phyloP scores from a whole-genome alignment of 2,797 vertebrate species.

The Scarus forsteni region DNA sequence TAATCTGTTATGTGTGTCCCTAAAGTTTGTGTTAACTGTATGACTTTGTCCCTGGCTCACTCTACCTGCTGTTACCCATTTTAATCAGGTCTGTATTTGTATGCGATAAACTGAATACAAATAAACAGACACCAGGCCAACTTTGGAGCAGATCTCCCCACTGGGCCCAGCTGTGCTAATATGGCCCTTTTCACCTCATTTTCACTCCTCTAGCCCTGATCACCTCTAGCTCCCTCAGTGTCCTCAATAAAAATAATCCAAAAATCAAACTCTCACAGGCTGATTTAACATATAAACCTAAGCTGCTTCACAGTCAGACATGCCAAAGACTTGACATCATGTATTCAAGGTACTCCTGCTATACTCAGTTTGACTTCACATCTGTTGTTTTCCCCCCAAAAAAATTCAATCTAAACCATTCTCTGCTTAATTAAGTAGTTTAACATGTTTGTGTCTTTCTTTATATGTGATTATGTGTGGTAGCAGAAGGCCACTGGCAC shows the following conservation, averaged over 20 bases:
- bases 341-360: slow-evolving; percentile 22
- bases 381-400: slow-evolving; percentile 60
- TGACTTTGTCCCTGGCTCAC: slow-evolving; percentile 61
- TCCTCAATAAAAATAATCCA: slow-evolving; percentile 1
- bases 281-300: neutral
- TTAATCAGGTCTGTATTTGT: slow-evolving; percentile 63
- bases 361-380: slow-evolving; percentile 38
- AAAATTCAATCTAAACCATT: slow-evolving; percentile 10
- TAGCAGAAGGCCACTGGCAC: slow-evolving; percentile 57
- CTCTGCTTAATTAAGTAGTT: neutral
- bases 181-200: slow-evolving; percentile 46
- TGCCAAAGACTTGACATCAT: slow-evolving; percentile 19
- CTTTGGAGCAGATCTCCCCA: slow-evolving; percentile 44
- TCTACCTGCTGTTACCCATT: slow-evolving; percentile 46
- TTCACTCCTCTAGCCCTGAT: slow-evolving; percentile 25
- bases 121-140: slow-evolving; percentile 65
- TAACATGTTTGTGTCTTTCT: neutral
- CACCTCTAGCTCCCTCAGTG: slow-evolving; percentile 19
- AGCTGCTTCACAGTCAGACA: slow-evolving; percentile 4
- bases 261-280: neutral
- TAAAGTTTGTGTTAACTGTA: slow-evolving; percentile 51
- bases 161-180: slow-evolving; percentile 66
- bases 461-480: slow-evolving; percentile 1
- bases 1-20: slow-evolving; percentile 26
- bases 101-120: slow-evolving; percentile 60